A percentile compares a stretch with the other conserved stretches of the same genome.
These are phyloP conservation scores for Gambelia wislizenii DNA, from an alignment of 2,797 vertebrate genomes.

Conservation along the genomic window DNA sequence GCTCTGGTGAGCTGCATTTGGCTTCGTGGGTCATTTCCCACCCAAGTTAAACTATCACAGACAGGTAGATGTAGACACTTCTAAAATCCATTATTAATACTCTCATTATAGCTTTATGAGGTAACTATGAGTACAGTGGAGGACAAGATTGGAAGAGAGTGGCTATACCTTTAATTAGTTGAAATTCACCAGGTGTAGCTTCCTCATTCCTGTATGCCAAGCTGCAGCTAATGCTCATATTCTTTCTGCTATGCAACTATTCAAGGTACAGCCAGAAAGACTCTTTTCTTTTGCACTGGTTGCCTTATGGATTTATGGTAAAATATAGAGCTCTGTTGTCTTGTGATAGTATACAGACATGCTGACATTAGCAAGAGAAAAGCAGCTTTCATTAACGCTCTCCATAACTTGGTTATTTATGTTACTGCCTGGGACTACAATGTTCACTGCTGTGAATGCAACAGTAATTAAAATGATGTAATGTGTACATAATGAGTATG, in stretches of 20 bases:
- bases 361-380: slow-evolving; percentile 17
- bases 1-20: too few species aligned
- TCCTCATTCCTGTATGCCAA: background rate
- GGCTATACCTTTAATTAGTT: background rate
- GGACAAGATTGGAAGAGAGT: background rate
- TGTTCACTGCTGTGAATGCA: slow-evolving; percentile 42
- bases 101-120: background rate
- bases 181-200: background rate
- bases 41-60: too few species aligned
- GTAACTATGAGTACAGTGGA: background rate
- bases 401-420: slow-evolving; percentile 51
- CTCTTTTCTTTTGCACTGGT: slow-evolving; percentile 18
- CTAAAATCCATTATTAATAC: background rate
- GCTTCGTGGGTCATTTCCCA: too few species aligned
- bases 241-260: background rate
- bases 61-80: background rate
- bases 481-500: slow-evolving; percentile 59
- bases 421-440: slow-evolving; percentile 14
- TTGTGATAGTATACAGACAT: background rate
- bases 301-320: slow-evolving; percentile 10
- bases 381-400: slow-evolving; percentile 41
- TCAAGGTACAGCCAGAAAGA: background rate
- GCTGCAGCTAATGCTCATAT: background rate
- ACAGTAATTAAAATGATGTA: slow-evolving; percentile 69
- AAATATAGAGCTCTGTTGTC: slow-evolving; percentile 37